phyloP scores from a whole-genome alignment of 2,113 vertebrate species.

The Turnix velox region DNA sequence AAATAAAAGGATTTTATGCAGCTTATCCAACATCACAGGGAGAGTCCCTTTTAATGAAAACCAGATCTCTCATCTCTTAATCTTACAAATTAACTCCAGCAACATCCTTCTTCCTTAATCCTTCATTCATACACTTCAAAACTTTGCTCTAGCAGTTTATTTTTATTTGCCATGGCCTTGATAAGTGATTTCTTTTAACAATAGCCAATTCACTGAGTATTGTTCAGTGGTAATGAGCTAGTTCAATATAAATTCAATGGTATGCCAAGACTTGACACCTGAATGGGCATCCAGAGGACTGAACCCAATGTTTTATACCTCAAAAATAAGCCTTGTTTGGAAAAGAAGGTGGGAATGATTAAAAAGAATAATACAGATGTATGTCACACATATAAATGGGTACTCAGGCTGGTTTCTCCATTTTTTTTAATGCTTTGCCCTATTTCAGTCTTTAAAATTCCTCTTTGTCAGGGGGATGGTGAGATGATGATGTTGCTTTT shows the following conservation, averaged over 20 bases:
- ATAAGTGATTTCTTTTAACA: conserved; percentile 42
- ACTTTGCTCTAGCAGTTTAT: background rate
- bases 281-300: background rate
- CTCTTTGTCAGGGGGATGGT: background rate
- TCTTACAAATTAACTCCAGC: background rate
- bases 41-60: conserved; percentile 13
- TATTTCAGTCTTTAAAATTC: background rate
- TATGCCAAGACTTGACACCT: background rate
- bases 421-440: background rate
- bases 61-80: background rate
- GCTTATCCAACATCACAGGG: background rate
- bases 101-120: conserved; percentile 33
- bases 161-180: background rate
- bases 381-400: background rate
- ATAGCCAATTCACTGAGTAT: background rate
- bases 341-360: background rate
- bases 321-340: background rate
- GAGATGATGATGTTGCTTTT: background rate
- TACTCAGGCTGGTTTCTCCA: background rate
- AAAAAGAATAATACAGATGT: background rate
- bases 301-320: background rate
- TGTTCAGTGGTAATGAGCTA: background rate
- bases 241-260: background rate
- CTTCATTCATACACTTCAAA: background rate
- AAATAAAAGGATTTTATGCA: background rate